These are phyloP conservation scores for Paracentrotus lividus DNA, from an alignment of 53 echinoderm and acorn worm species.

Conservation along the genomic window DNA sequence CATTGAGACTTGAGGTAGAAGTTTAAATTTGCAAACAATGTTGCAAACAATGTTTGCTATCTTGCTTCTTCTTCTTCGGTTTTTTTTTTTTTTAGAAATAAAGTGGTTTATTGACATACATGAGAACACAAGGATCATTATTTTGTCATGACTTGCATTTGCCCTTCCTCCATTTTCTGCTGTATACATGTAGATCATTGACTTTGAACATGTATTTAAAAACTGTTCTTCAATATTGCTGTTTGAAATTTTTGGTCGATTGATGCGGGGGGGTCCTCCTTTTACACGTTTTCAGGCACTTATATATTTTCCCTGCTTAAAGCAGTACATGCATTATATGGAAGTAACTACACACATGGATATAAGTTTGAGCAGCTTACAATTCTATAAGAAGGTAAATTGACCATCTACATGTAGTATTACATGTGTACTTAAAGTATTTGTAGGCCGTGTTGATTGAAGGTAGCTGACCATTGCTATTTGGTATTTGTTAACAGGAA, in stretches of 20 bases:
- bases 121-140: no score
- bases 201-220: no score
- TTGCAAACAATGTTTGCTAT: background rate
- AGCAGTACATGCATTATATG: background rate
- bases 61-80: no score
- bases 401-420: background rate
- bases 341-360: background rate
- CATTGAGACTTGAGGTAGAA: background rate
- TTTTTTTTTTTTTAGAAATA: no score
- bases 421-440: slow-evolving; percentile 4
- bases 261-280: background rate
- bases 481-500: background rate
- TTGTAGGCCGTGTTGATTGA: background rate
- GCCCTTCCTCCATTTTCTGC: no score
- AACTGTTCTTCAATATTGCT: background rate
- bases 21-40: background rate
- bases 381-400: background rate
- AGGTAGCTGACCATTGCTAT: background rate
- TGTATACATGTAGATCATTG: no score
- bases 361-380: background rate
- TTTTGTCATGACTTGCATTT: no score
- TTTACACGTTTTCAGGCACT: no score
- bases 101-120: no score
- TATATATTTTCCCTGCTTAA: no score
- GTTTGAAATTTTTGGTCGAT: background rate